phyloP scores from a whole-genome alignment of 92 coral and sea anemone species.

The Anthopleura xanthogrammica region DNA sequence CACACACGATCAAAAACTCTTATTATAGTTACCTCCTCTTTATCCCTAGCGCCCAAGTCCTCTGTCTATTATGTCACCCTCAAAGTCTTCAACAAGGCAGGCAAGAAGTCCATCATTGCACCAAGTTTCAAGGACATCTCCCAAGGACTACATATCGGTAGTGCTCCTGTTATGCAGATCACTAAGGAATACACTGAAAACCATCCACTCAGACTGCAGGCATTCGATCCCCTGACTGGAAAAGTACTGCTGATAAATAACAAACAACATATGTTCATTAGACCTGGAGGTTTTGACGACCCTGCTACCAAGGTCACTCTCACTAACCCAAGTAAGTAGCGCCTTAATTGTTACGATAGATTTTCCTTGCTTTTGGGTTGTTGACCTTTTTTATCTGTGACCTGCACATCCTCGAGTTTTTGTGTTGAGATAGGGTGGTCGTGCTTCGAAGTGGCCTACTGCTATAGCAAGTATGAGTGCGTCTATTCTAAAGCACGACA shows the following conservation, averaged over 20 bases:
- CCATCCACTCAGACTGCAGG: conserved; percentile 68
- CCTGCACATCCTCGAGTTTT: too few relatives aligned
- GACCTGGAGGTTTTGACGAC: conserved; percentile 56
- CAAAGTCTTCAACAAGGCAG: conserved; percentile 85
- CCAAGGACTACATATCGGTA: conserved; percentile 82
- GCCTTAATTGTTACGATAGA: background rate
- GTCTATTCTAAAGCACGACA: too few relatives aligned
- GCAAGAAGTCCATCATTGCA: conserved; percentile 78
- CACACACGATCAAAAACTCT: background rate
- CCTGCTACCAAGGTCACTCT: conserved; percentile 55
- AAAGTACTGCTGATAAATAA: conserved; percentile 78
- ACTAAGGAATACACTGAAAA: conserved; percentile 76
- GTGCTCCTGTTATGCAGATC: conserved; percentile 85
- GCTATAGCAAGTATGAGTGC: too few relatives aligned
- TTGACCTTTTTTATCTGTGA: too few relatives aligned
- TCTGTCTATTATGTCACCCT: conserved; percentile 80
- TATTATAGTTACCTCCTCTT: background rate
- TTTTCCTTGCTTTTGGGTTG: background rate
- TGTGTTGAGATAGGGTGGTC: too few relatives aligned
- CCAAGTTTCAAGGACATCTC: conserved; percentile 73
- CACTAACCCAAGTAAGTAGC: conserved; percentile 66
- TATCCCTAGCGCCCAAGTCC: conserved; percentile 39
- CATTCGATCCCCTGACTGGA: conserved; percentile 67
- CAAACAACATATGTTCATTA: conserved; percentile 59
- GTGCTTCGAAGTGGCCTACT: too few relatives aligned